A percentile compares a stretch with the other conserved stretches of the same genome.
Conservation (phyloP, 2,113 vertebrate species). For the Corvus hawaiiensis region DNA sequence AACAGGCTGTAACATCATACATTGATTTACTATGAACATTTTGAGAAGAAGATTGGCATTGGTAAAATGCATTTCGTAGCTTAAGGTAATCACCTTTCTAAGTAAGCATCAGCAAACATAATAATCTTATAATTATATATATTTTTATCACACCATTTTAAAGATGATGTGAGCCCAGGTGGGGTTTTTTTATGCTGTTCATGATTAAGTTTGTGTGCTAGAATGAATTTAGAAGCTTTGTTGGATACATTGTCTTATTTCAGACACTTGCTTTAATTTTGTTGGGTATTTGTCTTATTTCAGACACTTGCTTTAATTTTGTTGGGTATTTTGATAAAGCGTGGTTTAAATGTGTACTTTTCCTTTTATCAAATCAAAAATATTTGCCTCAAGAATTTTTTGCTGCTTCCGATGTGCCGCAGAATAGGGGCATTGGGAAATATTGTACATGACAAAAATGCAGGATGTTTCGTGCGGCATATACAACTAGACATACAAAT, state of each 20-base stretch:
- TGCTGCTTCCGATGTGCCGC: not conserved
- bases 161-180: not conserved
- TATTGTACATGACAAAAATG: not conserved
- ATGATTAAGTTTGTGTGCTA: not conserved
- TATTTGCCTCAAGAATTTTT: not conserved
- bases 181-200: not conserved
- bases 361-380: not conserved
- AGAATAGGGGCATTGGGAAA: not conserved
- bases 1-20: not conserved
- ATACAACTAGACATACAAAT: not conserved
- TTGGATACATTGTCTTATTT: not conserved
- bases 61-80: constrained; percentile 28
- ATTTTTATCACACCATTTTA: not conserved
- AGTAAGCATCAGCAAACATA: not conserved
- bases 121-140: not conserved
- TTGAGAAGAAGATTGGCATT: constrained; percentile 10
- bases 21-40: constrained; percentile 8
- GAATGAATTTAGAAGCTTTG: not conserved
- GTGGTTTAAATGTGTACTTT: not conserved
- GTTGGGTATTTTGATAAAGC: not conserved
- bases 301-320: not conserved
- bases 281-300: not conserved
- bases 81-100: not conserved
- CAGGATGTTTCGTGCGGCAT: not conserved
- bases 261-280: not conserved